These are phyloP conservation scores for Spondyliosoma cantharus DNA, from an alignment of 2,797 vertebrate genomes.

Conservation along the genomic window DNA sequence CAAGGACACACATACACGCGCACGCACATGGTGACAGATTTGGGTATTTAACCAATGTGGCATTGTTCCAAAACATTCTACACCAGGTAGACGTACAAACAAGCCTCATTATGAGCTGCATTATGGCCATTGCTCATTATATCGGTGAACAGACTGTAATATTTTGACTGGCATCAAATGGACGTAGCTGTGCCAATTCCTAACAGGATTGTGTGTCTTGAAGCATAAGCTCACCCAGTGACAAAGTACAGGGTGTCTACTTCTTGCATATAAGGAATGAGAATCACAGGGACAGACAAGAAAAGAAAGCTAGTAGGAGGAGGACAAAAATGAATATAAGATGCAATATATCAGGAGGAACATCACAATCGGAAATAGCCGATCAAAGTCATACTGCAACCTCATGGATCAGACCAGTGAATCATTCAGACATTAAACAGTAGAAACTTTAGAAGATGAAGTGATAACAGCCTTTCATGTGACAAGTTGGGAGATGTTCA, in stretches of 20 bases:
- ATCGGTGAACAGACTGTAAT: conserved; percentile 72
- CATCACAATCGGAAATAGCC: conserved; percentile 57
- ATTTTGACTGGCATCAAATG: conserved; percentile 77
- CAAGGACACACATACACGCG: not conserved
- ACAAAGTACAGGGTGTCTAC: conserved; percentile 75
- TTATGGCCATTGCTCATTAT: conserved; percentile 65
- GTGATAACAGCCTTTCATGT: conserved; percentile 72
- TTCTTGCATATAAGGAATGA: conserved; percentile 47
- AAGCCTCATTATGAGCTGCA: conserved; percentile 61
- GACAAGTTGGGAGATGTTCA: conserved; percentile 66
- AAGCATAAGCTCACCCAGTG: conserved; percentile 76
- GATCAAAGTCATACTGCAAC: conserved; percentile 62
- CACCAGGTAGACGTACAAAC: conserved; percentile 60
- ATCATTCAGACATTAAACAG: conserved; percentile 58
- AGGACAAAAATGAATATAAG: conserved; percentile 34
- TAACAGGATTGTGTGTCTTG: conserved; percentile 84
- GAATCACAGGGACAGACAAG: conserved; percentile 23
- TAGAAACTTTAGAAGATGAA: conserved; percentile 46
- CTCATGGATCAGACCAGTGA: conserved; percentile 56
- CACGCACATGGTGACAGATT: conserved; percentile 50
- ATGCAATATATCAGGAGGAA: conserved; percentile 40
- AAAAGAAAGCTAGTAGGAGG: conserved; percentile 20
- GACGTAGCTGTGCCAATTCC: conserved; percentile 72
- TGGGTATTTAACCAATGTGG: conserved; percentile 52
- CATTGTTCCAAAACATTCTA: conserved; percentile 43